Percentiles rank a stretch among this genome's conserved stretches.
Conservation (phyloP, 1,140 invertebrate genomes). For the Musca vetustissima region DNA sequence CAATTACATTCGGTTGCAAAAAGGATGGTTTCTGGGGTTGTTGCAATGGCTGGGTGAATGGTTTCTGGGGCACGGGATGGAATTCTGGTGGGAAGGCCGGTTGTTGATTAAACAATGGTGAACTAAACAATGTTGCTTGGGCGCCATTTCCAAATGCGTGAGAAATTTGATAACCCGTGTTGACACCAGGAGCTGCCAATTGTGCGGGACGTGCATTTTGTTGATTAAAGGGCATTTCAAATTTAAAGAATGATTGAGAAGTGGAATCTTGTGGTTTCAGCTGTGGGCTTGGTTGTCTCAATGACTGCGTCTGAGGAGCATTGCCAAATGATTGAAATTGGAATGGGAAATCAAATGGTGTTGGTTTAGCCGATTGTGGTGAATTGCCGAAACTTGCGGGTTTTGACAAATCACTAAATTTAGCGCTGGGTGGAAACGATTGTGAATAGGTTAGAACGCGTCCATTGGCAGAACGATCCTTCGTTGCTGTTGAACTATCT, state of each 20-base stretch:
- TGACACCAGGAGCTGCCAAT: conserved; percentile 38
- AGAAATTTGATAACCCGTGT: conserved; percentile 52
- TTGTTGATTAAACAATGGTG: conserved; percentile 42
- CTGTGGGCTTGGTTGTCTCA: conserved; percentile 20
- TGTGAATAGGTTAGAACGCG: conserved; percentile 52
- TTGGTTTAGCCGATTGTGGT: conserved; percentile 25
- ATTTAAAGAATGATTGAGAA: conserved; percentile 53
- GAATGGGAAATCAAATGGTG: conserved; percentile 45
- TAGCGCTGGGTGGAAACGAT: conserved; percentile 46
- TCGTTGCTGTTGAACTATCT: conserved; percentile 25
- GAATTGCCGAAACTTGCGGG: conserved; percentile 24
- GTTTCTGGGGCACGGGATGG: conserved; percentile 38
- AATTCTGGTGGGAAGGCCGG: conserved; percentile 39
- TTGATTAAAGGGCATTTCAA: conserved; percentile 52
- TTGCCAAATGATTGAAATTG: conserved; percentile 45
- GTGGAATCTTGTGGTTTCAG: conserved; percentile 42
- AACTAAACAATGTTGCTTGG: conserved; percentile 46
- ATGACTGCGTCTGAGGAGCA: conserved; percentile 3
- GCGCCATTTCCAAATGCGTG: conserved; percentile 43
- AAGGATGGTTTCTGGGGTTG: conserved; percentile 39
- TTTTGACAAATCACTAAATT: conserved; percentile 44
- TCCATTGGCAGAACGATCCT: conserved; percentile 48
- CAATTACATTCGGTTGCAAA: conserved; percentile 44
- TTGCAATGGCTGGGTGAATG: conserved; percentile 34
- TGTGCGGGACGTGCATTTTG: conserved; percentile 24